Conservation (phyloP, 2,888 invertebrate genomes). For the Phytoseiulus persimilis region DNA sequence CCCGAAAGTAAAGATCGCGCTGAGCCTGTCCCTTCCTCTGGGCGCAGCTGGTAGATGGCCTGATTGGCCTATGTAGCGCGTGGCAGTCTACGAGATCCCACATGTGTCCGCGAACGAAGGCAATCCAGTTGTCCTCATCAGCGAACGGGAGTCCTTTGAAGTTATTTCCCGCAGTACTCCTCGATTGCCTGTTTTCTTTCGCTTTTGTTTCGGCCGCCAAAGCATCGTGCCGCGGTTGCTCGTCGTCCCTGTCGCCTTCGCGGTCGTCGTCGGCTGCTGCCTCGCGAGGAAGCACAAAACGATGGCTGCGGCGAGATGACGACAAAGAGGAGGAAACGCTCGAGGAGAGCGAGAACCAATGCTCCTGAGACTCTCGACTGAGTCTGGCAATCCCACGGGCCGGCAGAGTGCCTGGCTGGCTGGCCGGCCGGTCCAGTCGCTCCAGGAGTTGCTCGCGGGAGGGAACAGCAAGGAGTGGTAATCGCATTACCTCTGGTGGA, state of each 20-base stretch:
- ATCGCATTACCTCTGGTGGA: not conserved
- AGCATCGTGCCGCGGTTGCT: not conserved
- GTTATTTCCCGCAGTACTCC: not conserved
- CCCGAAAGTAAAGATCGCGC: not conserved
- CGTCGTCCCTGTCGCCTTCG: not conserved
- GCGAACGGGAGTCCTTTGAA: not conserved
- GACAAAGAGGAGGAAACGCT: not conserved
- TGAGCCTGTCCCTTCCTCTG: not conserved
- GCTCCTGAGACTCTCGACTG: not conserved
- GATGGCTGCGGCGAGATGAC: not conserved
- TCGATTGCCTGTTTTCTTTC: not conserved
- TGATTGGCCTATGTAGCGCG: not conserved
- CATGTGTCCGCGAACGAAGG: not conserved
- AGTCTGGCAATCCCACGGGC: not conserved
- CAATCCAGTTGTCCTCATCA: conserved; percentile 5
- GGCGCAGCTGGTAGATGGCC: not conserved
- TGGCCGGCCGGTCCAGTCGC: no score
- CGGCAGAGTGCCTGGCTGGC: no score
- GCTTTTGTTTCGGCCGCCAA: not conserved
- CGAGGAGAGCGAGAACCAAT: not conserved
- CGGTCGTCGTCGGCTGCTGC: no score
- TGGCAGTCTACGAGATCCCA: not conserved
- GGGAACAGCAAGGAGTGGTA: not conserved
- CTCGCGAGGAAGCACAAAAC: no score
- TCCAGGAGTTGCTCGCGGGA: not conserved